Conservation (phyloP, 2,113 vertebrate species). For the Pollachius pollachius region DNA sequence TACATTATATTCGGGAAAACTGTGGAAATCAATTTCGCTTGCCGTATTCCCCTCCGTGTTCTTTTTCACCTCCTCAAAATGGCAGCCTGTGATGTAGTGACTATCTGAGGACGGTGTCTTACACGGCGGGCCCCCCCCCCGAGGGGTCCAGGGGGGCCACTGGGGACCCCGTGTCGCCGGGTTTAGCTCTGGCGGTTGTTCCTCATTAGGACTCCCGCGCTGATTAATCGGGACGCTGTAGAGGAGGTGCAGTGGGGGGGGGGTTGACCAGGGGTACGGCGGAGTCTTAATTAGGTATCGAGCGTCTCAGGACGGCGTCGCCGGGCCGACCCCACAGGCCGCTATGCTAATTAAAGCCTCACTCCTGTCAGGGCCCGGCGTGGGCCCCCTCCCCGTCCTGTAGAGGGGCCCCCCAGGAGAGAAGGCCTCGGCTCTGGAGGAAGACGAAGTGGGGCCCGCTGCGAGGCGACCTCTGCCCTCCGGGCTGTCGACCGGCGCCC, state of each 20-base stretch:
- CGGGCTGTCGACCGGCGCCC: neutral
- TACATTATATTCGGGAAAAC: no score
- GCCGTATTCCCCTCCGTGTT: no score
- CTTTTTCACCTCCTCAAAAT: no score
- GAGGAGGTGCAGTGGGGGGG: slow-evolving; percentile 62
- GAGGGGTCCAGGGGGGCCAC: no score
- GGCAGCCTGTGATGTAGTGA: no score
- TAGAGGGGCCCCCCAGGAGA: slow-evolving; percentile 36
- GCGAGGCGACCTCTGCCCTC: neutral
- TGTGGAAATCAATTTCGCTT: no score
- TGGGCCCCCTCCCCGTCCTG: slow-evolving; percentile 7
- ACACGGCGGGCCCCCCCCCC: no score
- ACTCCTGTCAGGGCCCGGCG: slow-evolving; percentile 50
- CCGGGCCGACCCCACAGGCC: slow-evolving; percentile 63
- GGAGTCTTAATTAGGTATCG: slow-evolving; percentile 74
- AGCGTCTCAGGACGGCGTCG: slow-evolving; percentile 67
- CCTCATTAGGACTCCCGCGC: slow-evolving; percentile 60
- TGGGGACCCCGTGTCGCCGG: no score
- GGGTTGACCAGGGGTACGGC: slow-evolving; percentile 58
- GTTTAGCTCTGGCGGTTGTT: slow-evolving; percentile 42
- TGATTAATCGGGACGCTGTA: slow-evolving; percentile 65
- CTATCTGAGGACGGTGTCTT: no score
- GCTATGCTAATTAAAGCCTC: slow-evolving; percentile 72
- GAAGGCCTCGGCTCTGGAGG: slow-evolving; percentile 13
- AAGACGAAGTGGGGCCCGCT: no score